phyloP scores from a whole-genome alignment of 1,140 invertebrate genomes.

The Drosophila ohnishii region DNA sequence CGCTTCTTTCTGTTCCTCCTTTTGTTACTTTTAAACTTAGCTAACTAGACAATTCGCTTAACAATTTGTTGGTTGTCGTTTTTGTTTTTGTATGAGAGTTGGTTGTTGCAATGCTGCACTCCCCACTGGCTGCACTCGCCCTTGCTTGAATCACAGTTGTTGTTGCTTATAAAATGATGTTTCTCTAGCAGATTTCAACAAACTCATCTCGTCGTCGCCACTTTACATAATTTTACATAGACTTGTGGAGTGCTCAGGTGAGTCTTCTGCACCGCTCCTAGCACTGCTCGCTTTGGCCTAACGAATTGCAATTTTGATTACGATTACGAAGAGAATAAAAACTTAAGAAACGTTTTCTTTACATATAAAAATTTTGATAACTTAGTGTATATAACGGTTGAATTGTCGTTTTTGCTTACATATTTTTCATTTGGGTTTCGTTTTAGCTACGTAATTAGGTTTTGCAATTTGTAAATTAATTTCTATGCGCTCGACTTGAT shows the following conservation, averaged over 20 bases:
- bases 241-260: constrained; percentile 74
- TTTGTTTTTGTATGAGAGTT: constrained; percentile 44
- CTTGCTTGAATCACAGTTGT: constrained; percentile 79
- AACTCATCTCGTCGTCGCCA: constrained; percentile 39
- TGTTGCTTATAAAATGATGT: constrained; percentile 81
- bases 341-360: constrained; percentile 46
- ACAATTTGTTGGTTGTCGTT: constrained; percentile 65
- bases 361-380: constrained; percentile 60
- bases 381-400: constrained; percentile 48
- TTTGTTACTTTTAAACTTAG: constrained; percentile 65
- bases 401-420: constrained; percentile 38
- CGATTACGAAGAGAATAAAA: constrained; percentile 29
- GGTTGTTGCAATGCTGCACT: constrained; percentile 22
- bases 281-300: constrained; percentile 35
- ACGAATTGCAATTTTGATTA: constrained; percentile 48
- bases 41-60: constrained; percentile 79
- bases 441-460: constrained; percentile 59
- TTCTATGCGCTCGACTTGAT: constrained; percentile 67
- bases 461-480: constrained; percentile 52
- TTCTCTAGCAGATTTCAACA: constrained; percentile 59
- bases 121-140: constrained; percentile 44
- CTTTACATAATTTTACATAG: constrained; percentile 48
- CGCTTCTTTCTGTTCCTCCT: constrained; percentile 31
- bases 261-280: constrained; percentile 56
- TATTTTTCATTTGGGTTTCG: constrained; percentile 26